Evolutionary conservation across 2,113 vertebrate genomes (phyloP).

Genomic region (Nycticorax nycticorax): DNA sequence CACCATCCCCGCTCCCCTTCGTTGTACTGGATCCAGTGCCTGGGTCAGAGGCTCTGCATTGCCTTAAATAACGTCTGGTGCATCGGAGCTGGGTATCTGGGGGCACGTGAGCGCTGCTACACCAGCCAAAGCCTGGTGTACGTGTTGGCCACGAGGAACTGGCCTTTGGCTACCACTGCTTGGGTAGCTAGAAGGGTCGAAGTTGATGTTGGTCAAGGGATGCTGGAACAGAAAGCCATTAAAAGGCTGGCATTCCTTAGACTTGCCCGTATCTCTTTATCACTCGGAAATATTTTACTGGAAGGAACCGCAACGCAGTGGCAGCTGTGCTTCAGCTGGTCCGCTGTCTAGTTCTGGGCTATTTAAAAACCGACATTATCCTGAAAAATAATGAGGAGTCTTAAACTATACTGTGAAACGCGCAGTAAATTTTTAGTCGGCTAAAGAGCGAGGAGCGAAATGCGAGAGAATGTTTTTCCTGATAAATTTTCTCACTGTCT

Average conservation of each 20-base stretch:
- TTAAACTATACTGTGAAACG: slow-evolving; percentile 7
- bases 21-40: neutral
- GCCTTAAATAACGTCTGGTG: neutral
- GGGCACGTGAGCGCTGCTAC: rapidly evolving
- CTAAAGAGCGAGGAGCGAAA: neutral
- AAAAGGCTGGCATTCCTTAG: neutral
- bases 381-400: slow-evolving; percentile 8
- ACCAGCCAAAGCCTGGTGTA: neutral
- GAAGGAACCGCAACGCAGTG: rapidly evolving
- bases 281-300: neutral
- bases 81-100: neutral
- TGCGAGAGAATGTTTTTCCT: neutral
- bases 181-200: neutral
- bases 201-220: neutral
- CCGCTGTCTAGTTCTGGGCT: neutral
- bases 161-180: neutral
- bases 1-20: rapidly evolving
- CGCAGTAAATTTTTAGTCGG: neutral
- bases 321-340: neutral
- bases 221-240: neutral
- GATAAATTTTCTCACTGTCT: neutral
- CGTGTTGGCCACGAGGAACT: rapidly evolving
- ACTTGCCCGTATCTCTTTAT: neutral
- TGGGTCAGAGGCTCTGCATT: neutral
- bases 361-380: slow-evolving; percentile 13